Percentiles rank a stretch among this genome's conserved stretches.
phyloP scores from a whole-genome alignment of 1,140 invertebrate genomes.

The Holotrichia oblita region DNA sequence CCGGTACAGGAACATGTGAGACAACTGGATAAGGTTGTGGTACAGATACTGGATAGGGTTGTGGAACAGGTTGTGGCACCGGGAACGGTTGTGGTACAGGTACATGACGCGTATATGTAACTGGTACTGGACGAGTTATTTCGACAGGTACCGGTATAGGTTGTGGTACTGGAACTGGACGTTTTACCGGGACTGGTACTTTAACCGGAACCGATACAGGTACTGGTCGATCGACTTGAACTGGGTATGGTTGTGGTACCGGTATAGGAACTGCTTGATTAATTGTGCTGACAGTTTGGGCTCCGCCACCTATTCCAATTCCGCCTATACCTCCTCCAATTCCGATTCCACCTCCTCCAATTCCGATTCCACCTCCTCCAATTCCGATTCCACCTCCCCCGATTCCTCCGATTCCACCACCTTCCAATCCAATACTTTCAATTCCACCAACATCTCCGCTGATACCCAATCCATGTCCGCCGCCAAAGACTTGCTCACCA shows the following conservation, averaged over 20 bases:
- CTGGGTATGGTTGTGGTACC: conserved; percentile 60
- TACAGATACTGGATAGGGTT: conserved; percentile 42
- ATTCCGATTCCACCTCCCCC: conserved; percentile 35
- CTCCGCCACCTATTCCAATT: conserved; percentile 41
- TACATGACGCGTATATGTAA: conserved; percentile 53
- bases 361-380: conserved; percentile 42
- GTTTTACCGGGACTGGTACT: conserved; percentile 54
- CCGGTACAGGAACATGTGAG: conserved; percentile 49
- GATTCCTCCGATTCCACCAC: neutral
- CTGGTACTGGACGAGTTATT: conserved; percentile 49
- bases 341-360: conserved; percentile 44
- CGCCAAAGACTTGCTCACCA: conserved; percentile 26
- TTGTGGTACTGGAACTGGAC: conserved; percentile 55
- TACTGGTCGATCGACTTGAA: conserved; percentile 61
- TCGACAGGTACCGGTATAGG: conserved; percentile 45
- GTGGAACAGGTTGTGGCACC: conserved; percentile 49
- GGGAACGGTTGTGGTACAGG: conserved; percentile 52
- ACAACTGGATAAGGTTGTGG: conserved; percentile 44
- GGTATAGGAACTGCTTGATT: conserved; percentile 53
- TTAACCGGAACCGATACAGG: conserved; percentile 56
- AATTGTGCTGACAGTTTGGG: conserved; percentile 46
- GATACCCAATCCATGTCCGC: conserved; percentile 42
- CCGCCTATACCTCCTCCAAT: conserved; percentile 41
- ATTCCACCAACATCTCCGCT: conserved; percentile 45
- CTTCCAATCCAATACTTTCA: conserved; percentile 37